These are phyloP conservation scores for Tenualosa ilisha DNA, from an alignment of 2,797 vertebrate genomes.

Conservation along the genomic window DNA sequence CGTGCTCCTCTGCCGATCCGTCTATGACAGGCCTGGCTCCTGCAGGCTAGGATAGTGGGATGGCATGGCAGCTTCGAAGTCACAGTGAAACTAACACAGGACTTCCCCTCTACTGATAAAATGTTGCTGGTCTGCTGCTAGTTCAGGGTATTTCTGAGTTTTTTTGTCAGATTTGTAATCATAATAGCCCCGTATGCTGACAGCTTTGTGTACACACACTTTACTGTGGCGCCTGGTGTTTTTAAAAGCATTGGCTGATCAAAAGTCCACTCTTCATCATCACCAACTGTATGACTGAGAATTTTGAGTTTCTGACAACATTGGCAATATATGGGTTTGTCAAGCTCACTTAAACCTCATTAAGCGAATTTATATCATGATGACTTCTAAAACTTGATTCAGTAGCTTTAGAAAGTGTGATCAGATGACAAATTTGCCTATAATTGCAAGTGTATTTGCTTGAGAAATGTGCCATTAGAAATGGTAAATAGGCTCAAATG, in stretches of 20 bases:
- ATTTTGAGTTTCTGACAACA: background rate
- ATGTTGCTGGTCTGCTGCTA: slow-evolving; percentile 49
- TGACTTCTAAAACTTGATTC: background rate
- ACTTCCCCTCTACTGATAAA: slow-evolving; percentile 57
- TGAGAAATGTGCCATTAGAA: background rate
- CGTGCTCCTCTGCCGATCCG: slow-evolving; percentile 32
- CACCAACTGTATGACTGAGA: background rate
- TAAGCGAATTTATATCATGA: background rate
- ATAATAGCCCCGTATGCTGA: slow-evolving; percentile 56
- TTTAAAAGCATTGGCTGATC: slow-evolving; percentile 30
- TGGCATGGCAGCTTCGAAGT: slow-evolving; percentile 47
- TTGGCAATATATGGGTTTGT: background rate
- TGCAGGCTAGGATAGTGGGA: slow-evolving; percentile 23
- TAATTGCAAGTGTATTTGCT: background rate
- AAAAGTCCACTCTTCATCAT: slow-evolving; percentile 16
- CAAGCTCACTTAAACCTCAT: background rate
- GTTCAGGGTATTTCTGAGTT: slow-evolving; percentile 54
- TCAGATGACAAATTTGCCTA: background rate
- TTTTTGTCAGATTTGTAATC: slow-evolving; percentile 55
- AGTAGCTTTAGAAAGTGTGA: background rate
- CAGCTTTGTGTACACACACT: slow-evolving; percentile 52
- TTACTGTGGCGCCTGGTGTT: slow-evolving; percentile 47
- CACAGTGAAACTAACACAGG: slow-evolving; percentile 56
- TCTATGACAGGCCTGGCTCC: slow-evolving; percentile 52
- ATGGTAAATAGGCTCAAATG: background rate